These are phyloP conservation scores for Ephialtes manifestator DNA, from an alignment of 2,888 invertebrate genomes.

Conservation along the genomic window DNA sequence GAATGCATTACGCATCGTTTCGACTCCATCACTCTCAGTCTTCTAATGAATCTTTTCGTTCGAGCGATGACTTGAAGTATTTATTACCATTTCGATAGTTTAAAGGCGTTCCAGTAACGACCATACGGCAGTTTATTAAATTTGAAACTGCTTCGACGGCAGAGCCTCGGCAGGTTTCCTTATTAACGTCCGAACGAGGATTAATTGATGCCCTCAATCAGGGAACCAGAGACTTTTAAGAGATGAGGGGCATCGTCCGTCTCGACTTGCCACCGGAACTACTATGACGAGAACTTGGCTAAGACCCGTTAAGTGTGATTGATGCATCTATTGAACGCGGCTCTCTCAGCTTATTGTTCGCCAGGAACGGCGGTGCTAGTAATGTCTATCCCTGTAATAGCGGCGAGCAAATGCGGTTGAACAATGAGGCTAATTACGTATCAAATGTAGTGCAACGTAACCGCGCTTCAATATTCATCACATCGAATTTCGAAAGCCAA, in stretches of 20 bases:
- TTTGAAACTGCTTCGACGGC: conserved; percentile 13
- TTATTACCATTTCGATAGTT: conserved; percentile 15
- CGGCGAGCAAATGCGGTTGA: conserved; percentile 17
- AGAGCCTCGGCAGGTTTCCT: conserved; percentile 52
- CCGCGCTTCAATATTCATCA: not conserved
- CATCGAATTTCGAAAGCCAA: not conserved
- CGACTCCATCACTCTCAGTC: conserved; percentile 1
- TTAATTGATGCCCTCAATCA: conserved; percentile 71
- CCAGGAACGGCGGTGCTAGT: not conserved
- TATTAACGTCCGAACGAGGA: conserved; percentile 70
- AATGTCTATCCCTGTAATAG: conserved; percentile 35
- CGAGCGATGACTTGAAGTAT: conserved; percentile 6
- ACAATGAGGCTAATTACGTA: conserved; percentile 40
- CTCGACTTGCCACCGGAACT: conserved; percentile 41
- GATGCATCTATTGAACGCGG: conserved; percentile 51
- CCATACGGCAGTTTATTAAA: conserved; percentile 43
- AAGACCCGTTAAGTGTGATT: conserved; percentile 64
- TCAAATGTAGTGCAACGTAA: conserved; percentile 13
- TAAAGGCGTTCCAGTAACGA: not conserved
- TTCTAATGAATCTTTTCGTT: not conserved
- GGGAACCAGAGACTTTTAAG: conserved; percentile 51
- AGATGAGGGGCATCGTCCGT: conserved; percentile 46
- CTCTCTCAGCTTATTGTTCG: conserved; percentile 40
- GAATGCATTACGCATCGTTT: not conserved
- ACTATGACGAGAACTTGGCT: conserved; percentile 46